A percentile compares a stretch with the other conserved stretches of the same genome.
phyloP scores from a whole-genome alignment of 2,797 vertebrate genomes.

The Semotilus atromaculatus region DNA sequence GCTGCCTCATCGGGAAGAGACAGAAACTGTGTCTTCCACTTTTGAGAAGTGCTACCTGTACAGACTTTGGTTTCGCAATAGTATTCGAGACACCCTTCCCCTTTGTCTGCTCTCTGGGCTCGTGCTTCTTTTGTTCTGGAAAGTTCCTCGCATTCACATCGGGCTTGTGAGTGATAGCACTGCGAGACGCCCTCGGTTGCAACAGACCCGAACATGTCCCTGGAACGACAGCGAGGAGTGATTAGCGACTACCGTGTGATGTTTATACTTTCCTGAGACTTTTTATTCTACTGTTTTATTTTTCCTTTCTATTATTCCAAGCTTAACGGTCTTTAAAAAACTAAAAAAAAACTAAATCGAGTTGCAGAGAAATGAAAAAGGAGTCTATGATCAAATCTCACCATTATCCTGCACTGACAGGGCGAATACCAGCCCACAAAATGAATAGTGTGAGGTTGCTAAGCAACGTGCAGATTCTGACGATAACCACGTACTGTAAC shows the following conservation, averaged over 20 bases:
- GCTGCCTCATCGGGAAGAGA: background rate
- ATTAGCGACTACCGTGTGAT: constrained; percentile 26
- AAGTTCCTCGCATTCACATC: constrained; percentile 26
- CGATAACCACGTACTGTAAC: constrained; percentile 50
- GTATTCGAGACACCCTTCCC: constrained; percentile 12
- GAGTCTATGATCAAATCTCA: constrained; percentile 62
- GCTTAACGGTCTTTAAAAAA: constrained; percentile 50
- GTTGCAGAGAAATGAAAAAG: constrained; percentile 53
- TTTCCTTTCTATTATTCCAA: constrained; percentile 53
- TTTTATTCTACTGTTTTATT: constrained; percentile 30
- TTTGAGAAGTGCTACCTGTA: constrained; percentile 26
- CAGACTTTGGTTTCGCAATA: constrained; percentile 22
- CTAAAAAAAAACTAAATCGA: constrained; percentile 46
- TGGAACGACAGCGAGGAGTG: background rate
- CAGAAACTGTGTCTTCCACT: constrained; percentile 20
- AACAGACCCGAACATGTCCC: constrained; percentile 22
- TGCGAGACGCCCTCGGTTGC: constrained; percentile 12
- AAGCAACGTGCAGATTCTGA: constrained; percentile 61
- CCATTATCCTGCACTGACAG: constrained; percentile 60
- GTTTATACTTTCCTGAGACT: constrained; percentile 2
- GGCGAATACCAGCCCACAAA: constrained; percentile 52
- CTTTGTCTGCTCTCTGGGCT: constrained; percentile 34
- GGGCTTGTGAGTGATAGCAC: constrained; percentile 11
- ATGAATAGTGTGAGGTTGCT: constrained; percentile 64
- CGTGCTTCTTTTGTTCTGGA: constrained; percentile 31